These are phyloP conservation scores for Eulemur coronatus DNA, from an alignment of 2,797 vertebrate genomes.

Conservation along the genomic window DNA sequence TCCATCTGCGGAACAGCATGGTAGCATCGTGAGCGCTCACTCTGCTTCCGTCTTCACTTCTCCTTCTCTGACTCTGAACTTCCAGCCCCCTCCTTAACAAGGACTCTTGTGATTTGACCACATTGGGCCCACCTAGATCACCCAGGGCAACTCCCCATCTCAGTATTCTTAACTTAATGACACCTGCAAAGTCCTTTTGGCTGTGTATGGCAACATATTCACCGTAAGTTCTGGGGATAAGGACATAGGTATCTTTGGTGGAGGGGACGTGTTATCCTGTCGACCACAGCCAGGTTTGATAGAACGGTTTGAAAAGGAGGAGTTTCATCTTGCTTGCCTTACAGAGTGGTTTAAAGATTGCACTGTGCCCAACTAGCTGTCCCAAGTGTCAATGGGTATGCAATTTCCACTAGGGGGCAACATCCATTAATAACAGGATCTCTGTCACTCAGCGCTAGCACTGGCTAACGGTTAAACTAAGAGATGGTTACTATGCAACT, in stretches of 20 bases:
- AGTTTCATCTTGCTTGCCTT: not conserved
- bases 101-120: not conserved
- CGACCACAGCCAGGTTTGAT: not conserved
- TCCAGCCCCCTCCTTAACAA: not conserved
- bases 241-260: not conserved
- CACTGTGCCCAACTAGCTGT: not conserved
- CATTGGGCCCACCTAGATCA: not conserved
- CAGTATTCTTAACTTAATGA: not conserved
- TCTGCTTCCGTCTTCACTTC: not conserved
- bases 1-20: not conserved
- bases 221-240: not conserved
- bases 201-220: not conserved
- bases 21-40: not conserved
- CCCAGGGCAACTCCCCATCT: not conserved
- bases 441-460: not conserved
- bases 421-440: conserved; percentile 63
- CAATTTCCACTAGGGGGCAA: conserved; percentile 82
- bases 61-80: not conserved
- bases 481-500: not conserved
- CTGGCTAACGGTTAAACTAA: conserved; percentile 35
- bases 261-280: not conserved
- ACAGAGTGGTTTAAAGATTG: conserved; percentile 36
- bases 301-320: conserved; percentile 9
- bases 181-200: not conserved
- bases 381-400: not conserved